A percentile compares a stretch with the other conserved stretches of the same genome.
phyloP scores from a whole-genome alignment of 2,888 invertebrate genomes.

The Brachyopa scutellaris region DNA sequence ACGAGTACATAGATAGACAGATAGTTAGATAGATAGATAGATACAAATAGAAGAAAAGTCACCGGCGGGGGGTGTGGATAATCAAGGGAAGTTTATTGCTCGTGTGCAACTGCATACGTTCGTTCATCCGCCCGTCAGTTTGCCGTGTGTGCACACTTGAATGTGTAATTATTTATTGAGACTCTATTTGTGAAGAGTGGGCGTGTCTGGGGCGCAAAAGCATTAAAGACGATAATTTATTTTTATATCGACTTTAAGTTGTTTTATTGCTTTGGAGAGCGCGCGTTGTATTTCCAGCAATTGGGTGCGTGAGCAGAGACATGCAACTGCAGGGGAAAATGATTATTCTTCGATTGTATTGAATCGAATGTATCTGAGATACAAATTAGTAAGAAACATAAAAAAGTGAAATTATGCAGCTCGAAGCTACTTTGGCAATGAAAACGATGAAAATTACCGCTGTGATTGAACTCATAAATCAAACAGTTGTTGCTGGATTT shows the following conservation, averaged over 20 bases:
- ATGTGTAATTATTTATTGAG: slow-evolving; percentile 45
- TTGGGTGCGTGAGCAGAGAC: slow-evolving; percentile 47
- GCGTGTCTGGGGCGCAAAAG: slow-evolving; percentile 45
- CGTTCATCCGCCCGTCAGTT: background rate
- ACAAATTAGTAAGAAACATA: slow-evolving; percentile 47
- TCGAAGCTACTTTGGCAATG: slow-evolving; percentile 39
- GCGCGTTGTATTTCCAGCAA: slow-evolving; percentile 16
- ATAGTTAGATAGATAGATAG: background rate
- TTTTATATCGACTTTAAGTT: slow-evolving; percentile 38
- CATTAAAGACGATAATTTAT: slow-evolving; percentile 44
- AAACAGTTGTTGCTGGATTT: slow-evolving; percentile 29
- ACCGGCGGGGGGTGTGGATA: background rate
- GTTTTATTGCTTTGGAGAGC: slow-evolving; percentile 25
- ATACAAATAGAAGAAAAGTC: slow-evolving; percentile 28
- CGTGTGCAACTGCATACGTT: slow-evolving; percentile 24
- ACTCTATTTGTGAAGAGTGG: slow-evolving; percentile 31
- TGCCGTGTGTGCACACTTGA: slow-evolving; percentile 35
- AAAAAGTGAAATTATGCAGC: slow-evolving; percentile 64
- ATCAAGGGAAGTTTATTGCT: slow-evolving; percentile 18
- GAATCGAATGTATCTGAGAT: slow-evolving; percentile 2
- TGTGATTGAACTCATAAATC: slow-evolving; percentile 14
- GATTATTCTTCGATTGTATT: slow-evolving; percentile 50
- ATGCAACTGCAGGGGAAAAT: slow-evolving; percentile 53
- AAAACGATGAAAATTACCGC: slow-evolving; percentile 34
- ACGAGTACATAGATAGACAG: too few species aligned